Percentiles rank a stretch among this genome's conserved stretches.
phyloP scores from a whole-genome alignment of 2,113 vertebrate species.

The Rhinoderma darwinii region DNA sequence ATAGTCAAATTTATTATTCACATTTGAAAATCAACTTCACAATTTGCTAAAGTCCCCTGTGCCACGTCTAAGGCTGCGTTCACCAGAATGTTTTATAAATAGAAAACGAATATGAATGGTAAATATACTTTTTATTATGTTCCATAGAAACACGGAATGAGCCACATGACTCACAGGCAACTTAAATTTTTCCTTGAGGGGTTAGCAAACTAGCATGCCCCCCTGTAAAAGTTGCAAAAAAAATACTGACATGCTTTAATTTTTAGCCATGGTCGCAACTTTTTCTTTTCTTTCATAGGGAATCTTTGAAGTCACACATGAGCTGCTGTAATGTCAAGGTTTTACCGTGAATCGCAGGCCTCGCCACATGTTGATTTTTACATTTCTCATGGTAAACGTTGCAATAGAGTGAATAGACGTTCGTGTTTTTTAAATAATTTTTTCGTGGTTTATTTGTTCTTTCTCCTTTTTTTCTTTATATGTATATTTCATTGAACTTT shows the following conservation, averaged over 20 bases:
- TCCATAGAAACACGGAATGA: background rate
- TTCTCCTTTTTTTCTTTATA: too few species aligned
- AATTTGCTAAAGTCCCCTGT: background rate
- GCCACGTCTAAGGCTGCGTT: constrained; percentile 2
- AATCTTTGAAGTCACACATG: too few species aligned
- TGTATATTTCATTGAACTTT: too few species aligned
- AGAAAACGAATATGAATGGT: background rate
- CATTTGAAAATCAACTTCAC: constrained; percentile 39
- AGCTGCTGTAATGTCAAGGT: background rate
- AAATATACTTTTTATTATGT: background rate
- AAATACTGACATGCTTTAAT: background rate
- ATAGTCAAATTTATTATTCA: constrained; percentile 40
- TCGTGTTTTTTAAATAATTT: too few species aligned
- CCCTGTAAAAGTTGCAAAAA: background rate
- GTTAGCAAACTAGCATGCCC: too few species aligned
- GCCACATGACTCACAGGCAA: background rate
- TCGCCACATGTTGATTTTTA: background rate
- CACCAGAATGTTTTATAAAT: background rate
- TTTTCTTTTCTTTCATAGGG: background rate
- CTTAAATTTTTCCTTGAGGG: too few species aligned
- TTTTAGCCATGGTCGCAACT: background rate
- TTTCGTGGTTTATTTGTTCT: too few species aligned
- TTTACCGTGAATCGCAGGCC: background rate
- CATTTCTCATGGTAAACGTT: too few species aligned
- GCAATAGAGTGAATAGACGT: too few species aligned